A percentile compares a stretch with the other conserved stretches of the same genome.
These are phyloP conservation scores for Heloderma charlesbogerti DNA, from an alignment of 2,113 vertebrate genomes.

Conservation along the genomic window DNA sequence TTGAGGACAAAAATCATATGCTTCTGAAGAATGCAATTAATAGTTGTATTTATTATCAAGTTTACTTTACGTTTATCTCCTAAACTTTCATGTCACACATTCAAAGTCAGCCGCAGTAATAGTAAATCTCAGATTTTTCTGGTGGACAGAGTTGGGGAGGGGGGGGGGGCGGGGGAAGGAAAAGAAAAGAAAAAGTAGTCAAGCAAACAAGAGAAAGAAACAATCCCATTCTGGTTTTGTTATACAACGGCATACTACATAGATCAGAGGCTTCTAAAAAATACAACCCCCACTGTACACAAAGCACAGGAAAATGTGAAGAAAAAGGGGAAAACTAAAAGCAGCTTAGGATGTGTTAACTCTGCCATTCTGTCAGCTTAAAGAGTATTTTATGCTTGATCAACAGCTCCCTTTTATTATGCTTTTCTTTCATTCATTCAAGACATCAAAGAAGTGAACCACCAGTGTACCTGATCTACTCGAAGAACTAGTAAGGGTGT, in stretches of 20 bases:
- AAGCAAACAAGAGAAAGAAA: slow-evolving; percentile 78
- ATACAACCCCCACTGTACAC: slow-evolving; percentile 87
- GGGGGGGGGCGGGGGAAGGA: neutral
- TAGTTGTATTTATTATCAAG: slow-evolving; percentile 44
- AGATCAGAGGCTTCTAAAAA: slow-evolving; percentile 88
- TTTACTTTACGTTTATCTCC: slow-evolving; percentile 48
- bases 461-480: slow-evolving; percentile 87
- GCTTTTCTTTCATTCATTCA: slow-evolving; percentile 89
- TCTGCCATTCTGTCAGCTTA: slow-evolving; percentile 90
- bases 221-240: slow-evolving; percentile 85
- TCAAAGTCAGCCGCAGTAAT: slow-evolving; percentile 27
- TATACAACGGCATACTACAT: slow-evolving; percentile 84
- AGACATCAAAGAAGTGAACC: slow-evolving; percentile 85
- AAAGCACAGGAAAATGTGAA: slow-evolving; percentile 89
- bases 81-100: slow-evolving; percentile 32
- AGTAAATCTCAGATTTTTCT: slow-evolving; percentile 46
- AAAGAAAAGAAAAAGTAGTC: slow-evolving; percentile 68
- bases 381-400: slow-evolving; percentile 92
- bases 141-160: neutral
- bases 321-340: slow-evolving; percentile 81
- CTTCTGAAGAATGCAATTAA: neutral
- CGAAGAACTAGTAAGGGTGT: slow-evolving; percentile 83
- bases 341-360: slow-evolving; percentile 91
- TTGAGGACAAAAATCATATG: neutral
- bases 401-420: slow-evolving; percentile 90